A percentile compares a stretch with the other conserved stretches of the same genome.
Evolutionary conservation across 2,113 vertebrate species (phyloP).

Genomic region (Murina feae): DNA sequence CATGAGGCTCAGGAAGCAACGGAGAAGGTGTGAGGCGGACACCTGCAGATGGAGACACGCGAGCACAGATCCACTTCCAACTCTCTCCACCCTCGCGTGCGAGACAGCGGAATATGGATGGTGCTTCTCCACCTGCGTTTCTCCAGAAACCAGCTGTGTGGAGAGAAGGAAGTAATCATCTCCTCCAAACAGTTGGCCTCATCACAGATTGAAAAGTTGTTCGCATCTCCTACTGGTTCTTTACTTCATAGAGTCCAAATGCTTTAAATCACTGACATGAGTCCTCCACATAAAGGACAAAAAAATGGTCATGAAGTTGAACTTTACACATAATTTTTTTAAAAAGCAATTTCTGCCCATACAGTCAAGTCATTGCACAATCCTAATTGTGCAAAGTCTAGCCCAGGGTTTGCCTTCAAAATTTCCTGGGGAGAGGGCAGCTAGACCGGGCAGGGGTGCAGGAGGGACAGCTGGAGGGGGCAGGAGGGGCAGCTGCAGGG

Average conservation of each 20-base stretch:
- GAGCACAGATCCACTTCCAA: rapidly evolving
- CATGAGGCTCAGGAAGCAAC: neutral
- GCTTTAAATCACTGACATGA: neutral
- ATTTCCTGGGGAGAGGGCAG: neutral
- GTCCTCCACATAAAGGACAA: neutral
- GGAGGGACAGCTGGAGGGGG: neutral
- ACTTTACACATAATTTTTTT: neutral
- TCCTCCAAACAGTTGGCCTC: neutral
- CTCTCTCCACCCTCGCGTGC: rapidly evolving
- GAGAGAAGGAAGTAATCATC: neutral
- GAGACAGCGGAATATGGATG: rapidly evolving
- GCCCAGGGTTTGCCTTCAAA: neutral
- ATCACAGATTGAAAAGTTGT: neutral
- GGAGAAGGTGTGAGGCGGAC: neutral
- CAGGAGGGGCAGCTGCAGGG: neutral
- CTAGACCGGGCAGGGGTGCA: rapidly evolving
- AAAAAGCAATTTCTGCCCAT: neutral
- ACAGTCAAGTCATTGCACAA: neutral
- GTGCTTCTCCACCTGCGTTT: neutral
- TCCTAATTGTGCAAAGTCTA: neutral
- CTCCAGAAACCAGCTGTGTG: neutral
- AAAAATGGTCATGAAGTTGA: neutral
- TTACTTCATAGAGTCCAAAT: neutral
- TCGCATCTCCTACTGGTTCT: neutral
- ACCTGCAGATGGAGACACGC: rapidly evolving